These are phyloP conservation scores for Micrasema longulum DNA, from an alignment of 1,140 invertebrate species.

Conservation along the genomic window DNA sequence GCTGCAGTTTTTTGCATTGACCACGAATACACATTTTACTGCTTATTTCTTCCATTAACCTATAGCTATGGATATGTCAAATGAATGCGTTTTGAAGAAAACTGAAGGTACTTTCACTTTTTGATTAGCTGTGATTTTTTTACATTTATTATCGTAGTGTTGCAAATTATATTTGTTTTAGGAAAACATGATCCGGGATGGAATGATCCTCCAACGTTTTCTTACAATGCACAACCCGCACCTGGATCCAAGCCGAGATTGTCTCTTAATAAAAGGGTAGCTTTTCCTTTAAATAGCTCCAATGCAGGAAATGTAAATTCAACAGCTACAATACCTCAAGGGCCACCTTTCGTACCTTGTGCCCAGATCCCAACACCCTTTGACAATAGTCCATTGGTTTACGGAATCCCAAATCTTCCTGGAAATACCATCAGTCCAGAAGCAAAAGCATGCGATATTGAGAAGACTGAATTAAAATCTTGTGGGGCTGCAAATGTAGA, in stretches of 20 bases:
- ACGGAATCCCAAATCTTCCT: neutral
- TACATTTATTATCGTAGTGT: no score
- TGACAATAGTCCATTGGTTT: neutral
- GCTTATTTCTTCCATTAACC: no score
- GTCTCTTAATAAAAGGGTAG: conserved; percentile 68
- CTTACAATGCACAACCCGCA: conserved; percentile 60
- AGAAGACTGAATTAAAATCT: neutral
- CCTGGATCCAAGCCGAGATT: conserved; percentile 63
- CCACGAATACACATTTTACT: no score
- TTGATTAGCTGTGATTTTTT: no score
- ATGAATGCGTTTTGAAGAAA: conserved; percentile 27
- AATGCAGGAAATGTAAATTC: conserved; percentile 48
- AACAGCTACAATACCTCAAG: neutral
- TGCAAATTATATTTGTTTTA: conserved; percentile 53
- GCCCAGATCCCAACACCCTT: conserved; percentile 57
- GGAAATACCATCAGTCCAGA: neutral
- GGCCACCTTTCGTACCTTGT: conserved; percentile 35
- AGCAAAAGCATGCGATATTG: neutral
- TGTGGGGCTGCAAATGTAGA: conserved; percentile 48
- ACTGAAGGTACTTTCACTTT: conserved; percentile 27
- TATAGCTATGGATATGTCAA: conserved; percentile 28
- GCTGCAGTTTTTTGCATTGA: no score
- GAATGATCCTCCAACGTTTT: conserved; percentile 70
- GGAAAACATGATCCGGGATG: conserved; percentile 67
- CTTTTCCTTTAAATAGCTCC: conserved; percentile 63